Conservation (phyloP, 2,113 vertebrate genomes). For the Brachypodius melanocephalos region DNA sequence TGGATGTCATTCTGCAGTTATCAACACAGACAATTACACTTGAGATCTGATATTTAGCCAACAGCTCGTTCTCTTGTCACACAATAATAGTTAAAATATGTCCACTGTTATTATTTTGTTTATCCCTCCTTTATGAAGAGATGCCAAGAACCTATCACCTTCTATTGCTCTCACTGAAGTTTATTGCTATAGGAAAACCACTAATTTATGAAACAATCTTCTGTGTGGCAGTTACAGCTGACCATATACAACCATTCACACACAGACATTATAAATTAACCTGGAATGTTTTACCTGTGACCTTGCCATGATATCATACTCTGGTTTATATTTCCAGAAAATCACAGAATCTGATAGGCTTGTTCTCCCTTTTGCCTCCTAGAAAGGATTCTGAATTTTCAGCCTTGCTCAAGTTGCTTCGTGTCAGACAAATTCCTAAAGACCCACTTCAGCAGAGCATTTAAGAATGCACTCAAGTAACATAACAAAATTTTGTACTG, state of each 20-base stretch:
- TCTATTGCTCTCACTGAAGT: slow-evolving; percentile 3
- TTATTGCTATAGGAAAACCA: slow-evolving; percentile 44
- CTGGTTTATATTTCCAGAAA: slow-evolving; percentile 53
- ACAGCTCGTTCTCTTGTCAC: slow-evolving; percentile 3
- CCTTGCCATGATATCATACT: slow-evolving; percentile 37
- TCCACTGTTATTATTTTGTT: slow-evolving; percentile 24
- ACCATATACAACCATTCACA: slow-evolving; percentile 49
- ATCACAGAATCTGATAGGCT: slow-evolving; percentile 25
- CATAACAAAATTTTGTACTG: neutral
- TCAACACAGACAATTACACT: neutral
- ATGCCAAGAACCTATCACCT: slow-evolving; percentile 38
- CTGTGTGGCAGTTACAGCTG: slow-evolving; percentile 5
- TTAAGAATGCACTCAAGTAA: neutral
- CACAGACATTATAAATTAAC: slow-evolving; percentile 47
- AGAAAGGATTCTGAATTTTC: slow-evolving; percentile 14
- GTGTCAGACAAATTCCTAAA: slow-evolving; percentile 24
- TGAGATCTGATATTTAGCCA: slow-evolving; percentile 30
- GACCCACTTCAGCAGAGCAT: neutral
- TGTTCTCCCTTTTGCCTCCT: neutral
- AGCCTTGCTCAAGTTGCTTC: neutral
- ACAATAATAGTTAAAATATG: slow-evolving; percentile 38
- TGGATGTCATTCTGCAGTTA: slow-evolving; percentile 6
- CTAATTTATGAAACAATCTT: slow-evolving; percentile 44
- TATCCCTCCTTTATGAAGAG: slow-evolving; percentile 25
- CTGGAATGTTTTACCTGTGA: slow-evolving; percentile 39